Conservation (phyloP, 1,140 invertebrate genomes). For the Meloidogyne floridensis region DNA sequence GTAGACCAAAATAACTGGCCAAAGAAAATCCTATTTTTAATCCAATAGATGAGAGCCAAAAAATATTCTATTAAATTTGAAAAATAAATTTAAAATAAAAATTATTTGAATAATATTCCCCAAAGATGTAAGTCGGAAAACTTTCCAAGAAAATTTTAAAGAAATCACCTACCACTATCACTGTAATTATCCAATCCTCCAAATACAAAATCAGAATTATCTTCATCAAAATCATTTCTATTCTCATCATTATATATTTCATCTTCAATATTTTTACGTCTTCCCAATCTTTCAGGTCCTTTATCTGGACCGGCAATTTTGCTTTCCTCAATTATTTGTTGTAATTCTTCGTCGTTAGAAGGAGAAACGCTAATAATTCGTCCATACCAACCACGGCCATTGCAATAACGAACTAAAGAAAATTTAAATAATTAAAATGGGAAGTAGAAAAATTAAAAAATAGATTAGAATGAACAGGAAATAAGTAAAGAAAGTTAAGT, state of each 20-base stretch:
- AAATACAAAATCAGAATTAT: not conserved
- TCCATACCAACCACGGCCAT: conserved; percentile 1
- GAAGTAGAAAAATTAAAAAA: too few relatives aligned
- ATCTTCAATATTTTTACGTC: conserved; percentile 15
- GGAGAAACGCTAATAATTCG: not conserved
- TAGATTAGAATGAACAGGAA: not conserved
- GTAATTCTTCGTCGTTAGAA: not conserved
- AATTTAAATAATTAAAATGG: too few relatives aligned
- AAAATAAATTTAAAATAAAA: too few relatives aligned
- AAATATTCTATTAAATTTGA: too few relatives aligned
- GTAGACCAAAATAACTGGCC: too few relatives aligned
- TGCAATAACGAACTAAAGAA: conserved; percentile 26
- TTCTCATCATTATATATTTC: conserved; percentile 1
- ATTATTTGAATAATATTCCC: too few relatives aligned
- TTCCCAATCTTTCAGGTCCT: not conserved
- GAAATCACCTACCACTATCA: not conserved
- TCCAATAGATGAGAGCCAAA: too few relatives aligned
- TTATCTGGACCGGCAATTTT: not conserved
- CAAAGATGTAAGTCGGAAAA: too few relatives aligned
- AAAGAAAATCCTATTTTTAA: too few relatives aligned
- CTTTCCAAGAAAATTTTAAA: not conserved
- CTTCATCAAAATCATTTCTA: not conserved
- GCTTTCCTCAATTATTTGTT: conserved; percentile 1
- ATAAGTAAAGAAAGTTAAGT: too few relatives aligned
- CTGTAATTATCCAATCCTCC: not conserved